A percentile compares a stretch with the other conserved stretches of the same genome.
phyloP scores from a whole-genome alignment of 2,113 vertebrate genomes.

The Tychaedon coryphoeus region DNA sequence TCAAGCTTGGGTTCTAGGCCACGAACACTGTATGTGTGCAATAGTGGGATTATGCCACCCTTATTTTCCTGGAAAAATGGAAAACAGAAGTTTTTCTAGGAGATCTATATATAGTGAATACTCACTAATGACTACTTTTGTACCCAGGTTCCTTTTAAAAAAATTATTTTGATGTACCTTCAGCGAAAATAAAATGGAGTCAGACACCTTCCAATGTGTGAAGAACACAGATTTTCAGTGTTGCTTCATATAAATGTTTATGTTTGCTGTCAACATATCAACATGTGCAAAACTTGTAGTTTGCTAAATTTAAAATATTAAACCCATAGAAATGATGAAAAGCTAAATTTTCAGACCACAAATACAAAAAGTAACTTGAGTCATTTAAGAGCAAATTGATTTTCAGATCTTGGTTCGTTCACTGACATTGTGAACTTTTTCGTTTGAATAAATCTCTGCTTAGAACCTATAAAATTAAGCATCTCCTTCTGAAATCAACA shows the following conservation, averaged over 20 bases:
- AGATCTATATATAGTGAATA: not conserved
- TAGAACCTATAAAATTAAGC: not conserved
- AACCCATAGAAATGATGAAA: not conserved
- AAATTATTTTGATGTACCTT: not conserved
- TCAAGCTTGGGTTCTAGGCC: not conserved
- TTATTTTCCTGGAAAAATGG: not conserved
- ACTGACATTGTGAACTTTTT: not conserved
- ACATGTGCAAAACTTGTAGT: not conserved
- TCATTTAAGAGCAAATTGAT: not conserved
- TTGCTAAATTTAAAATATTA: not conserved
- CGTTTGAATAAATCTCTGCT: not conserved
- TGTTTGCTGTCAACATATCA: slow-evolving; percentile 28
- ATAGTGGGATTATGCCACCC: not conserved
- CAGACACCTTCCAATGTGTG: not conserved
- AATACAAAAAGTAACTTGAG: not conserved
- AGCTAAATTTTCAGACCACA: not conserved
- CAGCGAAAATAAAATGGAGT: not conserved
- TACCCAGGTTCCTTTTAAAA: not conserved
- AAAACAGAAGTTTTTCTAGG: not conserved
- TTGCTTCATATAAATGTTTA: slow-evolving; percentile 1
- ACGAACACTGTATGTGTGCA: fast-evolving
- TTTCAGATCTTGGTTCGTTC: not conserved
- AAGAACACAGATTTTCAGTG: slow-evolving; percentile 13
- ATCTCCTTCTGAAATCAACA: not conserved
- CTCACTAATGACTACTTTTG: not conserved